Evolutionary conservation across 2,888 invertebrate genomes (phyloP).

Genomic region (Rotaria sp.): DNA sequence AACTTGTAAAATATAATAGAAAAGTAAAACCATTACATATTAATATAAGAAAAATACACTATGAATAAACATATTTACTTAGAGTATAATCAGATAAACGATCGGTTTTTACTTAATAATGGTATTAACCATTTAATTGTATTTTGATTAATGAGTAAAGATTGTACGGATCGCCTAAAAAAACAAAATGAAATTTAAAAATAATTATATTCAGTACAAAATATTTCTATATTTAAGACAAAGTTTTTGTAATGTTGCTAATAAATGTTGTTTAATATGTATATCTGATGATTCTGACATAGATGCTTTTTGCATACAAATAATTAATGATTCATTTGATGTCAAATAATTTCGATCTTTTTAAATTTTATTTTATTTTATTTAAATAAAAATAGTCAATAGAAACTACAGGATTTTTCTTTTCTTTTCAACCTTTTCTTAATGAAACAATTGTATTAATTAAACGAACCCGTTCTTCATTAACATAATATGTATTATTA

Average conservation of each 20-base stretch:
- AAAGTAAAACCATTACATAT: no score
- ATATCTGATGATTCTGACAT: constrained; percentile 54
- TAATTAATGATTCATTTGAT: constrained; percentile 50
- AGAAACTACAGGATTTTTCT: no score
- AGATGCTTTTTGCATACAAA: constrained; percentile 51
- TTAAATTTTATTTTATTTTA: no score
- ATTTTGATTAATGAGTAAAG: constrained; percentile 63
- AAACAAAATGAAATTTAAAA: neutral
- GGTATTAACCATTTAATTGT: constrained; percentile 62
- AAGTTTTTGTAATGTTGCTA: constrained; percentile 65
- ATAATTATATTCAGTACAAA: no score
- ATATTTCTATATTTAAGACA: constrained; percentile 59
- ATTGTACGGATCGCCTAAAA: constrained; percentile 59
- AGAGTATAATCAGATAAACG: constrained; percentile 59
- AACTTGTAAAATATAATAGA: no score
- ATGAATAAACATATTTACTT: no score
- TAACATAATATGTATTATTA: constrained; percentile 46
- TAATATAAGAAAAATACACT: no score
- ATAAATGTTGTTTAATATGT: constrained; percentile 62
- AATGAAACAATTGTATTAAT: constrained; percentile 64
- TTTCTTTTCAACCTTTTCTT: constrained; percentile 56
- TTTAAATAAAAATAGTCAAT: no score
- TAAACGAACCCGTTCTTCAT: constrained; percentile 62
- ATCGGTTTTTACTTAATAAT: constrained; percentile 58
- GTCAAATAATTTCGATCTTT: constrained; percentile 53